Percentiles rank a stretch among this genome's conserved stretches.
These are phyloP conservation scores for Tympanuchus pallidicinctus DNA, from an alignment of 2,113 vertebrate genomes.

Conservation along the genomic window DNA sequence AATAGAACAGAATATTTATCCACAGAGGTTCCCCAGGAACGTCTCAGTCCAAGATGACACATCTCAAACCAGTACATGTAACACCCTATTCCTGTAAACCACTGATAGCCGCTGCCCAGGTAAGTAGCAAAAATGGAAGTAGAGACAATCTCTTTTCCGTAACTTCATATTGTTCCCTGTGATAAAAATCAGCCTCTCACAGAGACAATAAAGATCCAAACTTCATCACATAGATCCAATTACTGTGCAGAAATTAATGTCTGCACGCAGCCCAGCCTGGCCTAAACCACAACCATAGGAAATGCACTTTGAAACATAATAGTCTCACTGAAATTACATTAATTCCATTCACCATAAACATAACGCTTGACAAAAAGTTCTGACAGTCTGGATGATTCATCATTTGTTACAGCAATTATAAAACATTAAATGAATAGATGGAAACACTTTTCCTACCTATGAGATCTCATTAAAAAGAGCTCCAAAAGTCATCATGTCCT, in stretches of 20 bases:
- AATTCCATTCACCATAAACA: conserved; percentile 51
- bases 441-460: not conserved
- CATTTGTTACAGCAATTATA: conserved; percentile 22
- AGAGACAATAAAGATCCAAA: not conserved
- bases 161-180: not conserved
- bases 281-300: not conserved
- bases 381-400: conserved; percentile 52
- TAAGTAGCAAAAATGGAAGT: not conserved
- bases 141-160: not conserved
- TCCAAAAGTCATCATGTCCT: conserved; percentile 1
- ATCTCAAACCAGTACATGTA: not conserved
- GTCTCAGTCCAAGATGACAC: not conserved
- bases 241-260: not conserved
- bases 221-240: not conserved
- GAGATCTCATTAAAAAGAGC: not conserved
- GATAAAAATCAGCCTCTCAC: not conserved
- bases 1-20: not conserved
- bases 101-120: not conserved
- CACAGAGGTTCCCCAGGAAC: not conserved
- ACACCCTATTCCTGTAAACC: not conserved
- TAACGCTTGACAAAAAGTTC: conserved; percentile 47
- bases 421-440: conserved; percentile 53
- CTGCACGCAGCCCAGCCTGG: not conserved
- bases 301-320: conserved; percentile 53
- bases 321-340: conserved; percentile 40